A percentile compares a stretch with the other conserved stretches of the same genome.
phyloP scores from a whole-genome alignment of 2,113 vertebrate species.

The Enhydra lutris region DNA sequence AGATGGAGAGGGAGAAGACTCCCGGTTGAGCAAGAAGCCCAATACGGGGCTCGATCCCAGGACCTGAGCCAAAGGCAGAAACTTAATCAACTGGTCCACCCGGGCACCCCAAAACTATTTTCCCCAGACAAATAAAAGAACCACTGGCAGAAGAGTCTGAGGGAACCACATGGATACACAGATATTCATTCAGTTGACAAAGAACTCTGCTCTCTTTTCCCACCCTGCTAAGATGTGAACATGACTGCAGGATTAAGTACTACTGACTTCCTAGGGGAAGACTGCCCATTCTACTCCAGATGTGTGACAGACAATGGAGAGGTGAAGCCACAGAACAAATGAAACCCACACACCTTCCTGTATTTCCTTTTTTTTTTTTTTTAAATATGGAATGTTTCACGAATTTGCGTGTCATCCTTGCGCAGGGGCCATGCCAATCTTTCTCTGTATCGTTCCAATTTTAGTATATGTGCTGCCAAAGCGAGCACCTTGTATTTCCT shows the following conservation, averaged over 20 bases:
- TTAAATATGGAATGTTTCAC: too few species aligned
- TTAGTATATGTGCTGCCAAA: too few species aligned
- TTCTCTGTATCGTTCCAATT: too few species aligned
- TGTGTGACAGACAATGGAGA: neutral
- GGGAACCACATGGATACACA: neutral
- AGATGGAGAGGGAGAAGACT: too few species aligned
- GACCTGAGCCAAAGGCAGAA: too few species aligned
- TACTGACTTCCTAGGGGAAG: neutral
- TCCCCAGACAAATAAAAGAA: neutral
- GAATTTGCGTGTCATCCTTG: too few species aligned
- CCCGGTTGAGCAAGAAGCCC: too few species aligned
- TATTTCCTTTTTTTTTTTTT: too few species aligned
- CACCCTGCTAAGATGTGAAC: neutral
- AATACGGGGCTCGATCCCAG: too few species aligned
- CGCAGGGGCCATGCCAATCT: too few species aligned
- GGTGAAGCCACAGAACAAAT: neutral
- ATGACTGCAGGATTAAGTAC: neutral
- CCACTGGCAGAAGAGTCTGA: neutral
- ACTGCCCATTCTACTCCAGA: neutral
- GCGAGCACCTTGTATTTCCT: neutral
- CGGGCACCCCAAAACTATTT: neutral
- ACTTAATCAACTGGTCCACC: too few species aligned
- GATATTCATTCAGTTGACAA: neutral
- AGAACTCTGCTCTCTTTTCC: neutral
- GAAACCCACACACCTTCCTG: neutral